Evolutionary conservation across 2,797 vertebrate species (phyloP), one percentile per base, ranked within the genome.

Genomic region (Hipposideros larvatus): DNA sequence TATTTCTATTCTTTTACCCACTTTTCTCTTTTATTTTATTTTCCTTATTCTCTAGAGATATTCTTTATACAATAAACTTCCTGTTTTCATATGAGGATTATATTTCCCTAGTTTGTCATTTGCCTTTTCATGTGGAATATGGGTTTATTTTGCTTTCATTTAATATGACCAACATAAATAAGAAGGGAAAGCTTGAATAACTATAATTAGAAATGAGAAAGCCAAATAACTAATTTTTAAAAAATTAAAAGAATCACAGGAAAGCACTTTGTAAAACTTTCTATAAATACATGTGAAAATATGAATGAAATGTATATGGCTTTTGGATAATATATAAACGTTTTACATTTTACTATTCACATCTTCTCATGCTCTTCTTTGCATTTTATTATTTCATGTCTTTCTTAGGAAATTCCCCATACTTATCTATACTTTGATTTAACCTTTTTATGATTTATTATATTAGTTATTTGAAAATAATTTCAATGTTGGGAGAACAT

Each of bases 381-480:
- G 65, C 34, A 34, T 46, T 66, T 57, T 31, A 68, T 74, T 46
- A 55, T 73, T 65, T 73, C 65, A 43, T 73, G 68, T 53, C 18
- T 82, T 63, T 83, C 46, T 46, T 75, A 48, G 34, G 24, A 59
- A 92, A 59, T 8, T 66, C n/a, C 28, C 66, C 11, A n/a, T 48
- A 48, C 82, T 66, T 48, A 57, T 21, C 11, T 66, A n/a, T 31
- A 63, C 73, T 59, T 86, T 46, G 68, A 46, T 24, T 73, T 68
- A 57, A 66, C 22, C 46, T 92, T 59, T 48, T 86, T 61, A 48
- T 86, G 61, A 48, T 31, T 86, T 86, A 59, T 75, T 37, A 86
- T 18, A 68, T 78, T 66, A 77, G 15, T 68, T 68, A 92, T 13
- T 92, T 37, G 71, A 92, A 86, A 86, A 78, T 92, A 24, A 92